Base-by-base conservation (phyloP, 2,888 invertebrate genomes). In the Plusia festucae region DNA sequence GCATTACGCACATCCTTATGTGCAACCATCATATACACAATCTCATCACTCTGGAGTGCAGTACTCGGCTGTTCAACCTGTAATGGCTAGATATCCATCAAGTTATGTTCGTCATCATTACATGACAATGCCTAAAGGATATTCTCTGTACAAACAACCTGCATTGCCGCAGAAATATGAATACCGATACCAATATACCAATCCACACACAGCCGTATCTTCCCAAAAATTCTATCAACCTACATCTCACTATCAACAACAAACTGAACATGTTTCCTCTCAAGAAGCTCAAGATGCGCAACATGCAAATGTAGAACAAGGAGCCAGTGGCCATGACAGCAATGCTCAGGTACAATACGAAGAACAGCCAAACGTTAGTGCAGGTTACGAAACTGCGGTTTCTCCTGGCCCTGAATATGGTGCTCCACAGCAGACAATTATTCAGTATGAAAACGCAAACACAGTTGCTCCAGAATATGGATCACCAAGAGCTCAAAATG, bases 41-140 rank as follows among this genome's bases (percentile, higher is more conserved):
- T 85, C 92, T 15, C 93, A 94, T 76, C 87, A 89, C 46, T 92
- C 95, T 30, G 95, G 95, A 52, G 91, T 95, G 4, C 94, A 95
- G 64, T 95, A 95, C 68, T 94, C 94, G 1, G 94, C 92, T 15
- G 95, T 94, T 1, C 92, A 94, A 73, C 95, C 95, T n/a, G 93
- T 92, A 1, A 94, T 94, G 92, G 94, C 95, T 1, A 89, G 86
- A 72, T 95, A 94, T 74, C 95, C 95, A 44, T 85, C 90, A 52
- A 89, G 86, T 53, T 91, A 92, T 65, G 81, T 82, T 30, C 87
- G 85, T 27, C 88, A 88, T 40, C 88, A 89, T 30, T 91, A 92
- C 70, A 53, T 76, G 59, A 84, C 88, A 56, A 74, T 85, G 49
- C 76, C 90, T 11, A 87, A 88, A 69, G 84, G 88, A 30, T 90